Evolutionary conservation across 2,113 vertebrate genomes (phyloP).

Genomic region (Phaethornis superciliosus): DNA sequence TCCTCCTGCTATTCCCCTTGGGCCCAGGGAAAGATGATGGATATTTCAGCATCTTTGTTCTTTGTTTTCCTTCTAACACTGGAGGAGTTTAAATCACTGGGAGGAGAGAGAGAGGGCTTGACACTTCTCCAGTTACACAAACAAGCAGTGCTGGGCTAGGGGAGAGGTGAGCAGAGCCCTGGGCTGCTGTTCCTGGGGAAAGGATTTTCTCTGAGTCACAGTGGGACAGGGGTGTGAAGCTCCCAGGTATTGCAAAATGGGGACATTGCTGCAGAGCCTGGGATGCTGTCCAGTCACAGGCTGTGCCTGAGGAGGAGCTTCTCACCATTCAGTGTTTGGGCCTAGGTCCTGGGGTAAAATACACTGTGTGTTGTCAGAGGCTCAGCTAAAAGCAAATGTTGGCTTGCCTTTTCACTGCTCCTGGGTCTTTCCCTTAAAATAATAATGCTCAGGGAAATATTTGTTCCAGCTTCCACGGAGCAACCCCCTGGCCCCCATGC

Average conservation of each 20-base stretch:
- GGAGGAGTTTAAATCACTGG: conserved; percentile 75
- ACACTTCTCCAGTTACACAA: conserved; percentile 69
- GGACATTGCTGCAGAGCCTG: not conserved
- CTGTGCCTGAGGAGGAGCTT: not conserved
- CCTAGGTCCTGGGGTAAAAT: not conserved
- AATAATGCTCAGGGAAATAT: conserved; percentile 38
- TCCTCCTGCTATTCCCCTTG: conserved; percentile 61
- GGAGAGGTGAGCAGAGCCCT: conserved; percentile 28
- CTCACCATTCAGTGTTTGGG: accelerated
- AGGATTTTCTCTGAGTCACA: not conserved
- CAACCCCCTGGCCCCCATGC: not conserved
- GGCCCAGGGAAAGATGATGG: conserved; percentile 69
- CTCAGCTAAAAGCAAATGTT: conserved; percentile 4
- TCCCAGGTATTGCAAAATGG: not conserved
- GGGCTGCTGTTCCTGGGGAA: not conserved
- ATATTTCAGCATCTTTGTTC: conserved; percentile 79
- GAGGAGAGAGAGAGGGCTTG: conserved; percentile 28
- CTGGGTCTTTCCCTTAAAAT: conserved; percentile 17
- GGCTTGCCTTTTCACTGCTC: conserved; percentile 40
- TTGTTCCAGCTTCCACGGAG: conserved; percentile 53
- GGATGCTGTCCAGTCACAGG: conserved; percentile 2
- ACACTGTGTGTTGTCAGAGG: not conserved
- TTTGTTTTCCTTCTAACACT: conserved; percentile 70
- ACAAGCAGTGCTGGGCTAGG: conserved; percentile 31
- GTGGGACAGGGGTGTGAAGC: not conserved